Base-by-base conservation (phyloP, 2,113 vertebrate genomes). In the Gallinago undulata region DNA sequence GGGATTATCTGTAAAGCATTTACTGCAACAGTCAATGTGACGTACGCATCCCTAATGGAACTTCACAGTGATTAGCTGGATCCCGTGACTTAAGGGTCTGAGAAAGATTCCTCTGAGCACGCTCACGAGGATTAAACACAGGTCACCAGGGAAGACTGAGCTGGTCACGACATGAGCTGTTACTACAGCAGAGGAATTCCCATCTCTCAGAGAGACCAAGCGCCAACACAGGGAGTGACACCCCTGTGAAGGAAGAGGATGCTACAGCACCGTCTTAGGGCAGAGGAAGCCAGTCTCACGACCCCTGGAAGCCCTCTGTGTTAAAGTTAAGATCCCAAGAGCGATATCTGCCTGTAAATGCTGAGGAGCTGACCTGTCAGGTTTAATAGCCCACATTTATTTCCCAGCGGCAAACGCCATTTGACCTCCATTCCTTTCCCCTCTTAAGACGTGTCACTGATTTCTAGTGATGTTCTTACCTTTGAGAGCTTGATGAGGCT, bases 401-500 rank as follows among this genome's bases (percentile, higher is more conserved):
- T 22, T 74, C 50, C 56, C 31, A 21, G 30, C 2, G 33, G 55
- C 16, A 91, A 94, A 89, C 8, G 23, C 35, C 62, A 81, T n/a
- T 21, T 84, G 76, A 72, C 17, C 80, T 35, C 41, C 43, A 35
- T 23, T 68, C 72, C 73, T 66, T 11, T 35, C 13, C 55, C 66
- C 67, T 35, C 35, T 78, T 45, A 43, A 86, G 39, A 81, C 1
- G 6, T 17, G 25, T 33, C 92, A 35, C 50, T 57, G 39, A 69
- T 74, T 96, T 51, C 81, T 27, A 33, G 31, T 10, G 33, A 70
- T 10, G 37, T 27, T 69, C 98, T 97, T 96, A 99, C 99, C 99
- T 99, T 99, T 94, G 99, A 99, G 90, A 99, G 98, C 97, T 99
- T 99, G 98, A 99, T 99, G 97, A 99, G 98, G 94, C 98, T 98